Evolutionary conservation across 2,888 invertebrate species (phyloP).

Genomic region (Apamea crenata): DNA sequence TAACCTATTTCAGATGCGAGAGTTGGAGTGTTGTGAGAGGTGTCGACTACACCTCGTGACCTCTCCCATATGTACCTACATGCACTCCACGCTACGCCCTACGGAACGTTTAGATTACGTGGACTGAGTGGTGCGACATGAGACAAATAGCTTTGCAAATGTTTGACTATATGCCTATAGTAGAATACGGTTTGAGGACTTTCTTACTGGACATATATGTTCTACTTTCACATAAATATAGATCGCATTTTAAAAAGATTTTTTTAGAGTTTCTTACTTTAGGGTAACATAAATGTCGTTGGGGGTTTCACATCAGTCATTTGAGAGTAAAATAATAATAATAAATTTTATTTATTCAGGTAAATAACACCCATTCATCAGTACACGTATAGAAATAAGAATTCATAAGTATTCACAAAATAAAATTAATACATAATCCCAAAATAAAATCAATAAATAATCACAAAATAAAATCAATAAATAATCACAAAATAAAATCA

Average conservation of each 20-base stretch:
- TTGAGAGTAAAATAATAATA: conserved; percentile 12
- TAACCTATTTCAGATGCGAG: conserved; percentile 53
- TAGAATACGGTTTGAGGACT: not conserved
- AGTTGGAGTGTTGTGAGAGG: conserved; percentile 28
- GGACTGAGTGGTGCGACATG: conserved; percentile 9
- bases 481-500: too few relatives aligned
- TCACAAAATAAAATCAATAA: too few relatives aligned
- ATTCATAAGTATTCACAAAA: too few relatives aligned
- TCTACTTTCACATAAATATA: not conserved
- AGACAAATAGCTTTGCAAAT: conserved; percentile 25
- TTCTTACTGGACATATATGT: not conserved
- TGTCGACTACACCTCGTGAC: conserved; percentile 55
- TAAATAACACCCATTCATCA: too few relatives aligned
- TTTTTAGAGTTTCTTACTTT: not conserved
- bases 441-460: too few relatives aligned
- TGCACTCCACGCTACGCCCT: conserved; percentile 18
- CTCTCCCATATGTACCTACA: conserved; percentile 21
- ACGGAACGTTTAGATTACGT: conserved; percentile 33
- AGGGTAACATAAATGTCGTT: not conserved
- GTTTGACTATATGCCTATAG: not conserved
- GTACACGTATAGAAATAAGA: too few relatives aligned
- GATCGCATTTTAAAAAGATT: too few relatives aligned
- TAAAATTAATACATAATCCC: too few relatives aligned
- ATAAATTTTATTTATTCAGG: too few relatives aligned
- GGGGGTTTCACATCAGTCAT: not conserved